Conservation (phyloP, 2,888 invertebrate genomes). For the Mechanitis mazaeus region DNA sequence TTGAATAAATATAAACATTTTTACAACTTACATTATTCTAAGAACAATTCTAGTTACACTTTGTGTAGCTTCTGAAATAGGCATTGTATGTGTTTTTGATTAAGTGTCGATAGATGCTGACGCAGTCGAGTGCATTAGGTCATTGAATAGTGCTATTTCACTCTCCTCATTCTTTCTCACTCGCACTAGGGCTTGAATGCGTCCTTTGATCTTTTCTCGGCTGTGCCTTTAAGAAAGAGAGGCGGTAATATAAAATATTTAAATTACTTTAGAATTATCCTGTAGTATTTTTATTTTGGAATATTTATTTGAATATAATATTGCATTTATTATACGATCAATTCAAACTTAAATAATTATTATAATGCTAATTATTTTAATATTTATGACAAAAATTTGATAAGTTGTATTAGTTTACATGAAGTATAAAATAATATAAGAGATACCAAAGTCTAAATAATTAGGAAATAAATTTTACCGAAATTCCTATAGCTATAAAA, state of each 20-base stretch:
- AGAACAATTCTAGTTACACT: neutral
- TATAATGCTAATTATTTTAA: too few species aligned
- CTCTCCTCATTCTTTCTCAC: constrained; percentile 34
- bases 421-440: too few species aligned
- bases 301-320: too few species aligned
- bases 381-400: too few species aligned
- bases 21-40: neutral
- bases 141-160: constrained; percentile 37
- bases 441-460: too few species aligned
- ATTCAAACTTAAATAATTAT: too few species aligned
- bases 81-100: constrained; percentile 21
- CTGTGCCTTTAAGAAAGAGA: constrained; percentile 5
- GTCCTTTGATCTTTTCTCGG: constrained; percentile 17
- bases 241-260: neutral
- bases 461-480: too few species aligned
- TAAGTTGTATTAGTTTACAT: too few species aligned
- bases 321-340: too few species aligned
- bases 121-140: constrained; percentile 50
- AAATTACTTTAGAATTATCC: too few species aligned
- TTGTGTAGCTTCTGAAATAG: constrained; percentile 8
- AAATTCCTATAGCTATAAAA: too few species aligned
- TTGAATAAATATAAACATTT: neutral
- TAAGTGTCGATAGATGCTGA: constrained; percentile 32
- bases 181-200: constrained; percentile 27
- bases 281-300: too few species aligned